phyloP scores from a whole-genome alignment of 2,888 invertebrate genomes.

The Poecilobothrus nobilitatus region DNA sequence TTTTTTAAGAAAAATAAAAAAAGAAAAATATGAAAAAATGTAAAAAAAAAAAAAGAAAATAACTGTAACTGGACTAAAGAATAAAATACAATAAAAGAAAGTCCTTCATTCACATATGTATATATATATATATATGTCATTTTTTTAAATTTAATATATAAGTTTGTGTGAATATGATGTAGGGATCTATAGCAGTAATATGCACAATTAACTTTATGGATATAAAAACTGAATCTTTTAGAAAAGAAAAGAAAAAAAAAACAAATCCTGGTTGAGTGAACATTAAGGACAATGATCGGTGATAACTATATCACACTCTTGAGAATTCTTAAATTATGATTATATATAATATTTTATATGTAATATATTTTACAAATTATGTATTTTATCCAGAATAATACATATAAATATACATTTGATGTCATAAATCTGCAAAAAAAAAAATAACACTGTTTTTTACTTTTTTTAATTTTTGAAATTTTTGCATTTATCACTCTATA shows the following conservation, averaged over 20 bases:
- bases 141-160: not conserved
- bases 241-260: not conserved
- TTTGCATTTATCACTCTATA: too few relatives aligned
- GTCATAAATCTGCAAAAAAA: too few relatives aligned
- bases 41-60: too few relatives aligned
- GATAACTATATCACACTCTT: constrained; percentile 1
- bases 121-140: too few relatives aligned
- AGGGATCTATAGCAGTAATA: not conserved
- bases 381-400: too few relatives aligned
- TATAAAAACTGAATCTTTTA: not conserved
- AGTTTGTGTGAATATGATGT: not conserved
- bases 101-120: too few relatives aligned
- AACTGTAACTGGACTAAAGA: not conserved
- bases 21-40: too few relatives aligned
- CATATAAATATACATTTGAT: too few relatives aligned
- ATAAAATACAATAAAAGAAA: not conserved
- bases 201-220: constrained; percentile 6
- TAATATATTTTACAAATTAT: not conserved
- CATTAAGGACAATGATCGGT: constrained; percentile 1
- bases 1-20: too few relatives aligned
- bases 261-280: not conserved
- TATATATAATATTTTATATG: not conserved
- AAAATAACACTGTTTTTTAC: too few relatives aligned
- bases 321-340: not conserved
- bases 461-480: too few relatives aligned